phyloP scores from a whole-genome alignment of 2,888 invertebrate genomes.

The Cylloceria caligata region DNA sequence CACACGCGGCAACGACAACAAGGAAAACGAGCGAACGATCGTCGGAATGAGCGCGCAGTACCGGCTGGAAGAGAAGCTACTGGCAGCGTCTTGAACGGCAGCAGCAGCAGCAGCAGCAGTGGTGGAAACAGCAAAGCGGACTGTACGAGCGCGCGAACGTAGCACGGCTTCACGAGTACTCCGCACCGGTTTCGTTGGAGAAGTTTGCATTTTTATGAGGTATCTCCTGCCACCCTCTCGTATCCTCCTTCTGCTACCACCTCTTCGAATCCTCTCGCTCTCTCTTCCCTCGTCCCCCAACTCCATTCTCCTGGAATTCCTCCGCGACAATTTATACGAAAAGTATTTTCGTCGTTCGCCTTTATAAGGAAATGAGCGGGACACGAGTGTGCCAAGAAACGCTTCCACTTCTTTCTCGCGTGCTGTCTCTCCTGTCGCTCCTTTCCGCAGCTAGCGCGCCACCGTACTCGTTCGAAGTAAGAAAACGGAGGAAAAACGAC shows the following conservation, averaged over 20 bases:
- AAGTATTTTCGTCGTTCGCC: constrained; percentile 76
- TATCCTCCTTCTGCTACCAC: constrained; percentile 48
- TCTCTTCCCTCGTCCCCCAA: constrained; percentile 2
- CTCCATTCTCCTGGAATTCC: constrained; percentile 75
- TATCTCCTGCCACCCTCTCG: constrained; percentile 50
- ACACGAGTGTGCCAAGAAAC: constrained; percentile 71
- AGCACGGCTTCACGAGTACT: constrained; percentile 30
- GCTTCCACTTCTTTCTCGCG: constrained; percentile 59
- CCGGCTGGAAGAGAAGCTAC: constrained; percentile 59
- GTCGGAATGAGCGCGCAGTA: constrained; percentile 34
- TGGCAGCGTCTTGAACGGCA: constrained; percentile 39
- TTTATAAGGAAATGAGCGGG: constrained; percentile 52
- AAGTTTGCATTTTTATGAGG: constrained; percentile 82
- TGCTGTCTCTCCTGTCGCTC: constrained; percentile 8
- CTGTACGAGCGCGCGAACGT: constrained; percentile 39
- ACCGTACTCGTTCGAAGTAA: constrained; percentile 2
- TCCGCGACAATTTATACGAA: constrained; percentile 80
- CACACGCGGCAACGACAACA: constrained; percentile 63
- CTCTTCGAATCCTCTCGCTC: constrained; percentile 38
- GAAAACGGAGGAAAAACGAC: constrained; percentile 48
- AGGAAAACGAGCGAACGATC: constrained; percentile 52
- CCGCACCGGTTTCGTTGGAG: constrained; percentile 68
- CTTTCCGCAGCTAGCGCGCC: background rate
- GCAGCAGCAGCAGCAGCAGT: constrained; percentile 36
- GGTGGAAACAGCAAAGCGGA: no score